phyloP scores from a whole-genome alignment of 2,113 vertebrate species.

The Camelus dromedarius region DNA sequence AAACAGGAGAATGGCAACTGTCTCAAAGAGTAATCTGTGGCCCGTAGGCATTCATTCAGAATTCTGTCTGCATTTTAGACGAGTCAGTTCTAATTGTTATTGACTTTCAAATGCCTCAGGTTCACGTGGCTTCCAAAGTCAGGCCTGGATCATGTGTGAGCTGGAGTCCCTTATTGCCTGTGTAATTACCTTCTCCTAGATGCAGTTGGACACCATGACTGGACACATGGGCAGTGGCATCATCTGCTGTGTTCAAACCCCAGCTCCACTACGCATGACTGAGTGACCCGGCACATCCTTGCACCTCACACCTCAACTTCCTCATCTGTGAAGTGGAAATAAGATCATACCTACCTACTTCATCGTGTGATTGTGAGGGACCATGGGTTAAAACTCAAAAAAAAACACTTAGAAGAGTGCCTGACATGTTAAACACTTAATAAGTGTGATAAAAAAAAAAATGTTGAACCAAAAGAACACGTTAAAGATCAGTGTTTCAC shows the following conservation, averaged over 20 bases:
- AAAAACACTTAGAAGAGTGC: background rate
- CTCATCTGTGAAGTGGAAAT: background rate
- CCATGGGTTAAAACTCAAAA: background rate
- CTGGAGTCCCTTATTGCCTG: background rate
- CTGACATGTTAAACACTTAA: background rate
- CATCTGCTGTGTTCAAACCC: background rate
- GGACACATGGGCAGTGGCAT: background rate
- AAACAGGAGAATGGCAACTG: background rate
- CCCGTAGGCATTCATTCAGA: background rate
- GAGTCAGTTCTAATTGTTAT: background rate
- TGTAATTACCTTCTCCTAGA: background rate
- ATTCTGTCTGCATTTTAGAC: background rate
- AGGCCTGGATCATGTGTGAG: background rate
- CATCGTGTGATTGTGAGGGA: background rate
- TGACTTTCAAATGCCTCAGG: background rate
- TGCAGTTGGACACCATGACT: background rate
- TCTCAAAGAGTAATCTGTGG: background rate
- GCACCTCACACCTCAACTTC: background rate
- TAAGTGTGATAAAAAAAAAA: background rate
- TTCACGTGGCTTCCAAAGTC: constrained; percentile 3
- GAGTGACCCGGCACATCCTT: background rate
- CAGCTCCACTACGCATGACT: background rate
- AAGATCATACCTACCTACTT: background rate
- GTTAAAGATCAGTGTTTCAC: background rate
- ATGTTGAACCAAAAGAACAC: background rate